A percentile compares a stretch with the other conserved stretches of the same genome.
These are phyloP conservation scores for Ctenodactylus gundi DNA, from an alignment of 2,113 vertebrate species.

Conservation along the genomic window DNA sequence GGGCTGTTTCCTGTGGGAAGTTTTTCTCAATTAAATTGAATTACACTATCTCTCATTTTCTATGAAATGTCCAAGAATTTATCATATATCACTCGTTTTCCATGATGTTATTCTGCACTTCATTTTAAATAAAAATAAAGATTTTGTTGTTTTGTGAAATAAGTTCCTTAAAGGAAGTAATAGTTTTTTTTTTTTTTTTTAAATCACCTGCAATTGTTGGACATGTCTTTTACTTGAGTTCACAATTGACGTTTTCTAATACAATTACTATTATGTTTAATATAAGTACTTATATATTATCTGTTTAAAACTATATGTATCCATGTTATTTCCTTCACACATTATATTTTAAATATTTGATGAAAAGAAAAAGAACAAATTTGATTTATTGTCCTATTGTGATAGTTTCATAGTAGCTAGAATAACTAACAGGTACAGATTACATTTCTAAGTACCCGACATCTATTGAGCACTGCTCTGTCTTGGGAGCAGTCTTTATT, in stretches of 20 bases:
- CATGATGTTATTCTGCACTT: not conserved
- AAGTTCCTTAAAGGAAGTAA: not conserved
- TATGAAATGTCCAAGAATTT: not conserved
- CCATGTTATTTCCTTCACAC: not conserved
- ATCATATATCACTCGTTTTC: not conserved
- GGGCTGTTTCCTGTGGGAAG: not conserved
- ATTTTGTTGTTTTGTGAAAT: not conserved
- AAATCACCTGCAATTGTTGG: not conserved
- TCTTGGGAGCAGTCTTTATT: not conserved
- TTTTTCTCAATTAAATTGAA: not conserved
- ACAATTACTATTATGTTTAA: not conserved
- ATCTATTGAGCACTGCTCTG: not conserved
- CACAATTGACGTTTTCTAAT: not conserved
- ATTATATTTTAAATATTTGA: not conserved
- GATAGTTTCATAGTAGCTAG: not conserved
- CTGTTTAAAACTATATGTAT: not conserved
- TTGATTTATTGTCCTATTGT: not conserved
- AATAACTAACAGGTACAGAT: not conserved
- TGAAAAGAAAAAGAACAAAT: not conserved
- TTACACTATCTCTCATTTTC: not conserved
- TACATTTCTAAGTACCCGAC: not conserved
- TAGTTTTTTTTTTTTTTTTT: not conserved
- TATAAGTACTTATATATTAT: not conserved
- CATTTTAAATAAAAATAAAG: too few species aligned
- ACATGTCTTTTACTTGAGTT: not conserved